Evolutionary conservation across 2,888 invertebrate genomes (phyloP).

Genomic region (Hypercompe scribonia): DNA sequence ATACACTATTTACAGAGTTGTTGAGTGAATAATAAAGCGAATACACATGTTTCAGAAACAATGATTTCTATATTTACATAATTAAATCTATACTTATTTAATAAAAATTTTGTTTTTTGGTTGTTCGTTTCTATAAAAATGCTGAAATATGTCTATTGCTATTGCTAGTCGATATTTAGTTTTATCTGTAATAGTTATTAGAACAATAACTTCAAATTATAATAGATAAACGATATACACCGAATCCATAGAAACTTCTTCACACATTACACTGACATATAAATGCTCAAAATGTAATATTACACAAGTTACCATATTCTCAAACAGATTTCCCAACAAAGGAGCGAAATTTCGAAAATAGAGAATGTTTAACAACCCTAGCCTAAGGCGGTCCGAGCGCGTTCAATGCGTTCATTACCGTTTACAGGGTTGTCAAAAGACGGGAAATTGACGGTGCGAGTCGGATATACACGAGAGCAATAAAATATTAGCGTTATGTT

Average conservation of each 20-base stretch:
- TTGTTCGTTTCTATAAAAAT: neutral
- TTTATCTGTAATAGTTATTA: too few relatives aligned
- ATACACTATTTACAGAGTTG: neutral
- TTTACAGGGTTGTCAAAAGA: constrained; percentile 44
- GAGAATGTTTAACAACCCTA: constrained; percentile 22
- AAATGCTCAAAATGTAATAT: neutral
- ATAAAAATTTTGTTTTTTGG: neutral
- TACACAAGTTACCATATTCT: neutral
- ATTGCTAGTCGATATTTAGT: too few relatives aligned
- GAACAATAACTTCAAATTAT: too few relatives aligned
- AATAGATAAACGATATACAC: too few relatives aligned
- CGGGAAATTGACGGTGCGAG: constrained; percentile 46
- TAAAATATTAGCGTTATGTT: constrained; percentile 30
- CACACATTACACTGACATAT: neutral
- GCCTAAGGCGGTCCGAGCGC: constrained; percentile 23
- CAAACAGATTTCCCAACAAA: constrained; percentile 8
- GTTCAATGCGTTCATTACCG: constrained; percentile 53
- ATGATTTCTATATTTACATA: too few relatives aligned
- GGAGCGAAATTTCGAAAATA: neutral
- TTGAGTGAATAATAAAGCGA: neutral
- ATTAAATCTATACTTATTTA: too few relatives aligned
- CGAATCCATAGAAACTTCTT: neutral
- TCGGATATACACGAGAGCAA: constrained; percentile 29
- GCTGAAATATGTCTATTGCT: too few relatives aligned
- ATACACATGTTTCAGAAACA: neutral